Evolutionary conservation across 2,888 invertebrate genomes (phyloP).

Genomic region (Itoplectis maculator): DNA sequence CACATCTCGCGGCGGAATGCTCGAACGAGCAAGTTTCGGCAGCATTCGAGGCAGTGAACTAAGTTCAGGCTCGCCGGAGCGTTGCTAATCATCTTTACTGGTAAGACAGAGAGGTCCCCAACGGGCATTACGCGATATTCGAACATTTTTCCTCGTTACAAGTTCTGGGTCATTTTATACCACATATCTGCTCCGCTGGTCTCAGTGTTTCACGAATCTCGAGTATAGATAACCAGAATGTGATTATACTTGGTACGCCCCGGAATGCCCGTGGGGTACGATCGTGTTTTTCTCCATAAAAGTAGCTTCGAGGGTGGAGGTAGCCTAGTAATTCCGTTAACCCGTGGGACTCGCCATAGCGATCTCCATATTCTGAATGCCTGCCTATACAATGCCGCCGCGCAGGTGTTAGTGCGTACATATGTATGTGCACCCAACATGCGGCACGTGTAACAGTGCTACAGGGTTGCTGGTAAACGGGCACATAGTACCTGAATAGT

Average conservation of each 20-base stretch:
- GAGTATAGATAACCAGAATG: slow-evolving; percentile 63
- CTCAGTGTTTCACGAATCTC: slow-evolving; percentile 37
- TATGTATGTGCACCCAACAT: slow-evolving; percentile 17
- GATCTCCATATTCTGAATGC: slow-evolving; percentile 50
- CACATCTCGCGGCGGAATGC: slow-evolving; percentile 37
- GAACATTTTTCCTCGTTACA: slow-evolving; percentile 58
- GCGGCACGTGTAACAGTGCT: background rate
- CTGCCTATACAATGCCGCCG: slow-evolving; percentile 17
- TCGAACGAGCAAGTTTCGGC: slow-evolving; percentile 56
- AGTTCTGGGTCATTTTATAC: slow-evolving; percentile 54
- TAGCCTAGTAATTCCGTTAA: slow-evolving; percentile 55
- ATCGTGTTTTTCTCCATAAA: slow-evolving; percentile 65
- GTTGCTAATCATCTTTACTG: slow-evolving; percentile 56
- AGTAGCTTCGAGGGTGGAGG: slow-evolving; percentile 55
- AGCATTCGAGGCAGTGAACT: slow-evolving; percentile 57
- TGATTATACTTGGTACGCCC: slow-evolving; percentile 62
- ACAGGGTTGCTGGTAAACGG: slow-evolving; percentile 17
- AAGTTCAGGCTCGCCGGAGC: slow-evolving; percentile 58
- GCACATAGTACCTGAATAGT: slow-evolving; percentile 23
- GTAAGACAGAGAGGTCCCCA: slow-evolving; percentile 41
- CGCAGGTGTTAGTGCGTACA: slow-evolving; percentile 7
- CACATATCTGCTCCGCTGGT: slow-evolving; percentile 26
- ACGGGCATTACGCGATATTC: slow-evolving; percentile 62
- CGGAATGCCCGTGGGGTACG: slow-evolving; percentile 61
- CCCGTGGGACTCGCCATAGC: slow-evolving; percentile 51